phyloP scores from a whole-genome alignment of 2,113 vertebrate species.

The Gobiocypris rarus region DNA sequence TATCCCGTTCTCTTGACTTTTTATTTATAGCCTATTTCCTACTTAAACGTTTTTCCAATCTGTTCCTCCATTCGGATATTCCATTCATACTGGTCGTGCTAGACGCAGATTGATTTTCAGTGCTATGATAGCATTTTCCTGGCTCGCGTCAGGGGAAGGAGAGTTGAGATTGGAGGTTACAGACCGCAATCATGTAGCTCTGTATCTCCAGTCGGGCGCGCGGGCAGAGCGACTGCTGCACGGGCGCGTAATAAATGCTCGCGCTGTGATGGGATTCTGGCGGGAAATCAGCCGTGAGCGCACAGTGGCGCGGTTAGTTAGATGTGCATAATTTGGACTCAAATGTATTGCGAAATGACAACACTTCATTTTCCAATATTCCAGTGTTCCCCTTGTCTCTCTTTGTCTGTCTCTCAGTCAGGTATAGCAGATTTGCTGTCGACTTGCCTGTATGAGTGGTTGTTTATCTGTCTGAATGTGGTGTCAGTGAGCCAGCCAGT shows the following conservation, averaged over 20 bases:
- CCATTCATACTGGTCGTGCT: slow-evolving; percentile 26
- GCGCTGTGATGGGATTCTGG: slow-evolving; percentile 55
- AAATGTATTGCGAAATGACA: slow-evolving; percentile 81
- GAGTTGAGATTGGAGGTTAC: slow-evolving; percentile 50
- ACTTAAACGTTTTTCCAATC: slow-evolving; percentile 3
- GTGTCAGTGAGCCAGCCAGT: neutral
- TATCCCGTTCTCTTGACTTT: neutral
- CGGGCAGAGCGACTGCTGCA: slow-evolving; percentile 39
- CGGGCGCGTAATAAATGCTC: slow-evolving; percentile 53
- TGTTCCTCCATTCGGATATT: slow-evolving; percentile 27
- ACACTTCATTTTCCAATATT: slow-evolving; percentile 72
- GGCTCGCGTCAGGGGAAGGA: slow-evolving; percentile 46
- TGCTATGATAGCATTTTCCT: slow-evolving; percentile 34
- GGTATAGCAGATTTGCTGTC: neutral
- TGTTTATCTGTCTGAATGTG: slow-evolving; percentile 5
- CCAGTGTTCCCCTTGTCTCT: slow-evolving; percentile 68
- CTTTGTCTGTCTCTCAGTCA: slow-evolving; percentile 28
- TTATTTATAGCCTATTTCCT: neutral
- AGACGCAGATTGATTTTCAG: slow-evolving; percentile 38
- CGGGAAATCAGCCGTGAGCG: slow-evolving; percentile 51
- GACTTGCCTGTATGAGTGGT: neutral
- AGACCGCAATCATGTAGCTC: slow-evolving; percentile 51
- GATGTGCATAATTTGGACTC: slow-evolving; percentile 84
- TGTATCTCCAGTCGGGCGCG: slow-evolving; percentile 33
- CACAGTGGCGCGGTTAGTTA: slow-evolving; percentile 77